Evolutionary conservation across 2,113 vertebrate genomes (phyloP), one percentile per base, ranked within the genome.

Genomic region (Oreochromis spilurus): DNA sequence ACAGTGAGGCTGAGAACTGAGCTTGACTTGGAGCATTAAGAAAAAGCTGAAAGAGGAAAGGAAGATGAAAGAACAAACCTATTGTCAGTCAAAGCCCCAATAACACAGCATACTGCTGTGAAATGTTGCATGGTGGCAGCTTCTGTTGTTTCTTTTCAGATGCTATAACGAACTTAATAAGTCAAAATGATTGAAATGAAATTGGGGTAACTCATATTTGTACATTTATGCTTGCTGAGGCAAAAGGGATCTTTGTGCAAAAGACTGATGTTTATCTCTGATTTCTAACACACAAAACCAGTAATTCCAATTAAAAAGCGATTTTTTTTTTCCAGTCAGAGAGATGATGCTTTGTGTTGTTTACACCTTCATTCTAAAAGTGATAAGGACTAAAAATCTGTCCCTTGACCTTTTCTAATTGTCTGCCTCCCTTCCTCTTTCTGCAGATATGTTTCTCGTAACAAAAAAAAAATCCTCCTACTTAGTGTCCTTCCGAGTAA

Each of bases 41-140:
- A 86, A 78, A 67, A 54, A 67, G 45, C 83, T 81, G 79, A 92
- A 36, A 88, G 78, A 54, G 48, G 78, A 55, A 57, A 80, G 79
- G 88, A 87, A 86, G 86, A 88, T 87, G 82, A 90, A 94, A 91
- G 81, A 79, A 81, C 24, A 45, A 78, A 82, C 38, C 50, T 6
- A 50, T 82, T 85, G 81, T 78, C 86, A 77, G 86, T 82, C 82
- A 87, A 72, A 57, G 85, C 87, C 11, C 48, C 48, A 48, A 29
- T 55, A 83, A 81, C 45, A 40, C 16, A 5, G n/a, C 55, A 9
- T 26, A 7, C 43, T 13, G 58, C 50, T 62, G 82, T 16, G 48
- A 75, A 43, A 62, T 52, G 57, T 24, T 62, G 60, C 55, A 38
- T 3, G 40, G 81, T 75, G 62, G 58, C 67, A 80, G 24, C 81